Conservation (phyloP, 2,888 invertebrate species). For the Erynnis tages region DNA sequence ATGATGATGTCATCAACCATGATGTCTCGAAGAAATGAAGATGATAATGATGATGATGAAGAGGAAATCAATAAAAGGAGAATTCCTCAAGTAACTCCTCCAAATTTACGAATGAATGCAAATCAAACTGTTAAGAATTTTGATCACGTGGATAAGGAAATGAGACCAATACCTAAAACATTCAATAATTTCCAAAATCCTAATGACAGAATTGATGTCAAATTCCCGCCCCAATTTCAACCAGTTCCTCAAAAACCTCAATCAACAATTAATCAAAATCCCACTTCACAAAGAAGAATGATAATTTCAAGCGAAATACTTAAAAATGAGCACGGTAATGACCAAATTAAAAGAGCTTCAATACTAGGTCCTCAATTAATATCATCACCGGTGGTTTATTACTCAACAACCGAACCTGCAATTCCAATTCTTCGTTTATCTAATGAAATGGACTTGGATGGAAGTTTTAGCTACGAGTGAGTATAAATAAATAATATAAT, state of each 20-base stretch:
- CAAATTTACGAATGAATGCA: slow-evolving; percentile 35
- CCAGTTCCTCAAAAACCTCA: slow-evolving; percentile 36
- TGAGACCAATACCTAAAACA: slow-evolving; percentile 45
- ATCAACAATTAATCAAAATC: slow-evolving; percentile 44
- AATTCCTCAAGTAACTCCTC: slow-evolving; percentile 36
- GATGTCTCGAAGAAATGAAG: slow-evolving; percentile 49
- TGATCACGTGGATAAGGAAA: slow-evolving; percentile 43
- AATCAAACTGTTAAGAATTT: slow-evolving; percentile 47
- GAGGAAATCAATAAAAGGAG: slow-evolving; percentile 37
- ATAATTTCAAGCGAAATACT: slow-evolving; percentile 58
- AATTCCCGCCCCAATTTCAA: slow-evolving; percentile 46
- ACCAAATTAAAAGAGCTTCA: slow-evolving; percentile 58
- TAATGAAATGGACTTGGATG: slow-evolving; percentile 81
- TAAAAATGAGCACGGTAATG: slow-evolving; percentile 49
- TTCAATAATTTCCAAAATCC: slow-evolving; percentile 49
- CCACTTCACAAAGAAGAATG: slow-evolving; percentile 52
- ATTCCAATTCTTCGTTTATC: slow-evolving; percentile 76
- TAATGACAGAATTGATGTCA: slow-evolving; percentile 61
- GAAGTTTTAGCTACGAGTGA: slow-evolving; percentile 79
- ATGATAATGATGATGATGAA: slow-evolving; percentile 47
- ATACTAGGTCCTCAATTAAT: slow-evolving; percentile 51
- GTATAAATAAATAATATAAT: background rate
- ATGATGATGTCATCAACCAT: slow-evolving; percentile 55
- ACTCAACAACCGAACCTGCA: slow-evolving; percentile 72
- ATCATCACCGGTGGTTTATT: slow-evolving; percentile 56